phyloP scores from a whole-genome alignment of 2,888 invertebrate genomes.

The Agonum fuliginosum region DNA sequence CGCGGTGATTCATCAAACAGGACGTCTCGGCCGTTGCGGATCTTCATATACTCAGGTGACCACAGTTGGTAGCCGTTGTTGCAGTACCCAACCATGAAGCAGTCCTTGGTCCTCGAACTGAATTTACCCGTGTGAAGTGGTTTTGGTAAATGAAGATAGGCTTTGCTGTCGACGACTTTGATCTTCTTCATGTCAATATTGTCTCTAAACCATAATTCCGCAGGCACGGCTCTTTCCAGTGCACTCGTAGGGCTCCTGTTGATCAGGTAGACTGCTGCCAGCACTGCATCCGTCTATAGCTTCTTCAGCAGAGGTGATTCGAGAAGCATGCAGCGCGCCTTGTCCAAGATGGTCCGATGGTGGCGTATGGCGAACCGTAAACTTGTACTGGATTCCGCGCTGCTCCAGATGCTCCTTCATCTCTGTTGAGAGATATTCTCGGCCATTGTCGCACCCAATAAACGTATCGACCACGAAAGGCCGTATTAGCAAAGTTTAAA shows the following conservation, averaged over 20 bases:
- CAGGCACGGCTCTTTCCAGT: slow-evolving; percentile 67
- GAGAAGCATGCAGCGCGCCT: slow-evolving; percentile 64
- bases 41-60: slow-evolving; percentile 60
- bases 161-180: slow-evolving; percentile 65
- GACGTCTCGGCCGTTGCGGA: slow-evolving; percentile 62
- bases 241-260: slow-evolving; percentile 66
- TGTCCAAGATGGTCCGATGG: slow-evolving; percentile 63
- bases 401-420: slow-evolving; percentile 43
- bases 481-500: no score
- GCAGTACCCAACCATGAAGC: slow-evolving; percentile 57
- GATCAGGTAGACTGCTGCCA: slow-evolving; percentile 67
- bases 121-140: slow-evolving; percentile 54
- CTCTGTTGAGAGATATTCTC: slow-evolving; percentile 59
- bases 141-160: slow-evolving; percentile 48
- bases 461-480: no score
- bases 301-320: slow-evolving; percentile 61
- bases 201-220: slow-evolving; percentile 67
- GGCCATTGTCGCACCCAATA: slow-evolving; percentile 65
- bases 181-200: slow-evolving; percentile 66
- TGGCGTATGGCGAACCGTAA: slow-evolving; percentile 65
- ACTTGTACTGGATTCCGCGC: slow-evolving; percentile 58
- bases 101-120: slow-evolving; percentile 26
- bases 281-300: slow-evolving; percentile 66
- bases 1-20: slow-evolving; percentile 62
- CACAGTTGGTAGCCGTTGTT: slow-evolving; percentile 63